Evolutionary conservation across 2,888 invertebrate genomes (phyloP).

Genomic region (Apodemia duryi): DNA sequence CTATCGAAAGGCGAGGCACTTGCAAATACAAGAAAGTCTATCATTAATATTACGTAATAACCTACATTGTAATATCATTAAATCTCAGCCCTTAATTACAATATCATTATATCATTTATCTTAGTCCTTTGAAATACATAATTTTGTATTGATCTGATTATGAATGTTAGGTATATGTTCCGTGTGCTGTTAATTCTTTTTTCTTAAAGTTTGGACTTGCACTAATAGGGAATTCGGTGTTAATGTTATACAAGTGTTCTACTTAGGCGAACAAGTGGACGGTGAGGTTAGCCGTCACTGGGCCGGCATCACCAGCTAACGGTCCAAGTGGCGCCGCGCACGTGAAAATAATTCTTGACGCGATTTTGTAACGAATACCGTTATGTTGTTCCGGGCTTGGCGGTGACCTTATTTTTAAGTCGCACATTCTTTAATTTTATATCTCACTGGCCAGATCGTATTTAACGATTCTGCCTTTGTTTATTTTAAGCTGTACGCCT

Average conservation of each 20-base stretch:
- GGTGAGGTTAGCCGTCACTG: conserved; percentile 46
- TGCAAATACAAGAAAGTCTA: conserved; percentile 16
- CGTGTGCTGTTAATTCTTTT: background rate
- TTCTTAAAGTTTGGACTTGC: background rate
- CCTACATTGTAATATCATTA: background rate
- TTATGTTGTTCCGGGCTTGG: conserved; percentile 74
- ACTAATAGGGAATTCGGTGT: background rate
- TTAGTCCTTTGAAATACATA: background rate
- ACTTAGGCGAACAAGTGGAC: conserved; percentile 49
- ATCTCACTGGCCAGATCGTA: conserved; percentile 48
- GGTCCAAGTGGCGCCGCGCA: conserved; percentile 60
- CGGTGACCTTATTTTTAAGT: conserved; percentile 72
- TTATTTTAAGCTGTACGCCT: conserved; percentile 3
- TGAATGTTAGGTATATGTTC: background rate
- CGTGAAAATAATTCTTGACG: conserved; percentile 79
- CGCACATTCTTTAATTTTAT: conserved; percentile 69
- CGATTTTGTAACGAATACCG: conserved; percentile 77
- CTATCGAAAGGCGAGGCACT: conserved; percentile 39
- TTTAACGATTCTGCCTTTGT: conserved; percentile 1
- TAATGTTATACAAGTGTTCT: conserved; percentile 40
- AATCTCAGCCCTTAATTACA: too few species aligned
- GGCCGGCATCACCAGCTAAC: conserved; percentile 56
- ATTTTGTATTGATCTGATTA: background rate
- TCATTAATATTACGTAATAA: conserved; percentile 10
- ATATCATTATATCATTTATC: background rate